Evolutionary conservation across 2,888 invertebrate genomes (phyloP), one percentile per base, ranked within the genome.

Genomic region (Dexiosoma caninum): DNA sequence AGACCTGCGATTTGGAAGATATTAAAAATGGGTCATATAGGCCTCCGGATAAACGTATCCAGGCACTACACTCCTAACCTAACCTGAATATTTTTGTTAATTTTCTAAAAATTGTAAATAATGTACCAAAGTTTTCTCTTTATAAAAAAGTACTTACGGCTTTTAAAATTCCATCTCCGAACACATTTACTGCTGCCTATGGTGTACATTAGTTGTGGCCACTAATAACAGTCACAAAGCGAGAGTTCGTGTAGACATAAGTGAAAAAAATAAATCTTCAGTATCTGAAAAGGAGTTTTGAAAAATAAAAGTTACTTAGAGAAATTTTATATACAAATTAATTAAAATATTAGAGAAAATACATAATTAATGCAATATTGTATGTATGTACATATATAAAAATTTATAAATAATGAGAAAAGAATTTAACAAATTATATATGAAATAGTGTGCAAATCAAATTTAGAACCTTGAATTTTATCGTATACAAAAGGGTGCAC

Each of bases 381-480:
- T 7, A 4, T 57, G 35, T 1, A n/a, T n/a, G n/a, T n/a, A n/a
- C n/a, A n/a, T n/a, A n/a, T n/a, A 30, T n/a, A 30, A 42, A 53
- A 30, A 0, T 9, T 10, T 23, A 32, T n/a, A 44, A 21, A 12
- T 30, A 37, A n/a, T 59, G 10, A 32, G 3, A 32, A 30, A 32
- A 19, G 23, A 10, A 21, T 8, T 30, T 40, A 14, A 23, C 14
- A 51, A 59, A 30, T 23, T n/a, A 37, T 4, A 30, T 6, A 40
- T 4, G 40, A 44, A 44, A 27, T 19, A 59, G n/a, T 23, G 32
- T 12, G 35, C 19, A 10, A 40, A 64, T 14, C 49, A 72, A 67
- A 55, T 32, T 40, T 53, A 67, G 69, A 81, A 81, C 81, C 81
- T 81, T 81, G 81, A 81, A 76, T 72, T 70, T 80, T 46, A 35